Evolutionary conservation across 2,888 invertebrate genomes (phyloP).

Genomic region (Aporophyla nigra): DNA sequence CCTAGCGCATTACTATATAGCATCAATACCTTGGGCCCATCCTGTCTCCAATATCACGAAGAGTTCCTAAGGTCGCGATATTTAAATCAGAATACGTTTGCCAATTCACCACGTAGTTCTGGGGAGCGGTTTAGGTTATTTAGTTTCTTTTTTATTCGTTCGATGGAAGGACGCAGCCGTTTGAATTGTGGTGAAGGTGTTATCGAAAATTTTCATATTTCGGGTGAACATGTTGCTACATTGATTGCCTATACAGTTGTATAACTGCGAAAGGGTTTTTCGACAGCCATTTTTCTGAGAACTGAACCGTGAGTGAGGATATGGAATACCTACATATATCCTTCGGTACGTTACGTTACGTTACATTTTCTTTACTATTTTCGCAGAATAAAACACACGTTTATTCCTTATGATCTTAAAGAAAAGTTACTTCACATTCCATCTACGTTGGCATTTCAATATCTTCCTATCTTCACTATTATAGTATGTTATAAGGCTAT

Average conservation of each 20-base stretch:
- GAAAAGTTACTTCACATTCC: conserved; percentile 48
- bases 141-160: conserved; percentile 61
- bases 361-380: conserved; percentile 2
- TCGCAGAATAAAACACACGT: conserved; percentile 23
- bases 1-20: conserved; percentile 80
- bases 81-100: conserved; percentile 78
- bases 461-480: conserved; percentile 44
- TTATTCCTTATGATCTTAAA: conserved; percentile 14
- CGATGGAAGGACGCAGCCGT: conserved; percentile 22
- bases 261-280: background rate
- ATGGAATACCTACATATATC: background rate
- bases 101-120: conserved; percentile 60
- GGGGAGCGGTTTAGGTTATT: conserved; percentile 62
- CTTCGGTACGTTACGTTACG: background rate
- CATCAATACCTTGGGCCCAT: conserved; percentile 62
- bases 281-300: background rate
- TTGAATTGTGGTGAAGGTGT: conserved; percentile 20
- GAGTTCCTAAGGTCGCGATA: conserved; percentile 73
- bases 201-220: conserved; percentile 38
- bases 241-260: background rate
- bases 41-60: conserved; percentile 72
- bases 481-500: conserved; percentile 12
- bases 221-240: background rate
- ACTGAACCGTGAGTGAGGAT: background rate
- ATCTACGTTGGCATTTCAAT: conserved; percentile 53